A percentile compares a stretch with the other conserved stretches of the same genome.
These are phyloP conservation scores for Apotomis betuletana DNA, from an alignment of 2,888 invertebrate genomes.

Conservation along the genomic window DNA sequence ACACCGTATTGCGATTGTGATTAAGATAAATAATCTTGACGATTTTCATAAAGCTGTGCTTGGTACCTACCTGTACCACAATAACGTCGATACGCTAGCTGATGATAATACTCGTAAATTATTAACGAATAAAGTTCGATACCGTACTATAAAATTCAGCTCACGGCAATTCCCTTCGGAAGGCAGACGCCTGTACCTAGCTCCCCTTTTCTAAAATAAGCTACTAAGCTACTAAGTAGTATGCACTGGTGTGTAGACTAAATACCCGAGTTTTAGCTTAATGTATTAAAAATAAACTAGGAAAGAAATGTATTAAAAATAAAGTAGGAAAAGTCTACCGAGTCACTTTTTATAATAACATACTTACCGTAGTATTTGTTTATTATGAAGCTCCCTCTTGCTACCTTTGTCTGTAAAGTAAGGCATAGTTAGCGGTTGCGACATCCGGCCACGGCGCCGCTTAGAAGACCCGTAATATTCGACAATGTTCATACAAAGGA, in stretches of 20 bases:
- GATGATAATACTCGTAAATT: not conserved
- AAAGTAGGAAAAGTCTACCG: too few relatives aligned
- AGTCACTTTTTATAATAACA: too few relatives aligned
- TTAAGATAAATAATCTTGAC: too few relatives aligned
- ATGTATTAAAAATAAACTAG: too few relatives aligned
- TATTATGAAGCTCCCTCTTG: not conserved
- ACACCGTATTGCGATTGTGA: too few relatives aligned
- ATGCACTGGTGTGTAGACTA: too few relatives aligned
- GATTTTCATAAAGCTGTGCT: too few relatives aligned
- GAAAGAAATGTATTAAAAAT: too few relatives aligned
- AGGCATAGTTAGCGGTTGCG: conserved; percentile 49
- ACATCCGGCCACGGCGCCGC: conserved; percentile 60
- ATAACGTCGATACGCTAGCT: not conserved
- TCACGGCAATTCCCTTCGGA: conserved; percentile 15
- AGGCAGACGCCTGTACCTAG: conserved; percentile 14
- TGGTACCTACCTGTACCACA: too few relatives aligned
- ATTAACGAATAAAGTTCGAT: conserved; percentile 7
- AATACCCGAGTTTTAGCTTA: too few relatives aligned
- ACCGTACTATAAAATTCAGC: conserved; percentile 3
- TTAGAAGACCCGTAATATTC: conserved; percentile 47
- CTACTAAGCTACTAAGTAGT: too few relatives aligned
- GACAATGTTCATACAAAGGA: conserved; percentile 60
- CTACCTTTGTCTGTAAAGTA: not conserved
- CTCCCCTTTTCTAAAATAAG: not conserved
- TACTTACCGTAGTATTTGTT: not conserved